Conservation (phyloP, 2,797 vertebrate species). For the Rhinophrynus dorsalis region DNA sequence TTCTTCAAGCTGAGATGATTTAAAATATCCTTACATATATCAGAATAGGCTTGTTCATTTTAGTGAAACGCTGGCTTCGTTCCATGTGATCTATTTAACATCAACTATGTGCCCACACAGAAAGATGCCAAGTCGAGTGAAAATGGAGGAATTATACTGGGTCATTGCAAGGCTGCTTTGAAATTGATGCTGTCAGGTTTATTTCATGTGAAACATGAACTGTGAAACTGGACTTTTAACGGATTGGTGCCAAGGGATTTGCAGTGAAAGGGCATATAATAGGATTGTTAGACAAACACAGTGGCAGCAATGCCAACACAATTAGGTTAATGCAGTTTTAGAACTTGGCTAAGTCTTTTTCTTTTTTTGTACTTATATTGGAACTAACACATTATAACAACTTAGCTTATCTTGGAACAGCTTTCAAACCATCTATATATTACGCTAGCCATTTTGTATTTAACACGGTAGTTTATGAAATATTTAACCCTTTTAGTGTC, state of each 20-base stretch:
- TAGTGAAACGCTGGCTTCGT: background rate
- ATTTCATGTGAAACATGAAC: constrained; percentile 49
- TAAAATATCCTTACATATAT: constrained; percentile 8
- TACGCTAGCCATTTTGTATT: no score
- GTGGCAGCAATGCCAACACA: background rate
- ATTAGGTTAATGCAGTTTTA: no score
- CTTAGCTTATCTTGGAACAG: no score
- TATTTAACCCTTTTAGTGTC: no score
- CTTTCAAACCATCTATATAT: no score
- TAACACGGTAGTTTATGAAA: no score
- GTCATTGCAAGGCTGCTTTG: constrained; percentile 46
- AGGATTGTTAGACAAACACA: constrained; percentile 1
- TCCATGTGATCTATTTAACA: constrained; percentile 26
- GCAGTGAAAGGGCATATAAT: constrained; percentile 8
- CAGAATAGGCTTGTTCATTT: background rate
- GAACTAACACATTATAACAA: no score
- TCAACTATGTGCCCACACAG: constrained; percentile 44
- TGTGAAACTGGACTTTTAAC: constrained; percentile 35
- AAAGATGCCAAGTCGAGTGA: constrained; percentile 5
- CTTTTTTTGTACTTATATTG: no score
- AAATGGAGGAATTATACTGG: constrained; percentile 34
- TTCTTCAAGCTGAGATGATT: background rate
- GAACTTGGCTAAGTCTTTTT: no score
- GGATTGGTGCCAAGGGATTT: constrained; percentile 19
- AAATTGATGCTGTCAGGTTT: constrained; percentile 55